Evolutionary conservation across 2,113 vertebrate species (phyloP).

Genomic region (Lamprologus callipterus): DNA sequence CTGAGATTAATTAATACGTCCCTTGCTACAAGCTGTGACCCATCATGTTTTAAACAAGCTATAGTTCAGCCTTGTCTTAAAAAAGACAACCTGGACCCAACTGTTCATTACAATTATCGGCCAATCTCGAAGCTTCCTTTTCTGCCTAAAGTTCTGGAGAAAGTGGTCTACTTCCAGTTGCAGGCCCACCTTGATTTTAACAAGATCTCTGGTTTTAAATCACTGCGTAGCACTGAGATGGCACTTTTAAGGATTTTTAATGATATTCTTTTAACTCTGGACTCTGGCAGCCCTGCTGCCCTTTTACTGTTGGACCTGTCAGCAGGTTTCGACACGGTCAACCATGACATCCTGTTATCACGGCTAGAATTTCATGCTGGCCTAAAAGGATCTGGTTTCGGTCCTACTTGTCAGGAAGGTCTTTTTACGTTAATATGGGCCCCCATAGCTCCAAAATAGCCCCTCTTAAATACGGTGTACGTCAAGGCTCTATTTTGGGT

Average conservation of each 20-base stretch:
- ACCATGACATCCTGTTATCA: neutral
- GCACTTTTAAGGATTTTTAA: neutral
- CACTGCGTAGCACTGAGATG: neutral
- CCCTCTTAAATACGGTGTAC: neutral
- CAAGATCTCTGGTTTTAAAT: neutral
- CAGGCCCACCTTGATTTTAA: neutral
- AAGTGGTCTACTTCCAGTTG: neutral
- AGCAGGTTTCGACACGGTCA: neutral
- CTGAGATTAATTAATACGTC: neutral
- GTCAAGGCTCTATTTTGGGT: neutral
- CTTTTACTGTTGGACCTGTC: neutral
- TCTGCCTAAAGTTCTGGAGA: neutral
- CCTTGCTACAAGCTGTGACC: neutral
- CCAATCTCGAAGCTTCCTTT: rapidly evolving
- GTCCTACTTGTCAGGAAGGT: neutral
- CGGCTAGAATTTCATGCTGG: neutral
- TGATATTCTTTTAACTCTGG: neutral
- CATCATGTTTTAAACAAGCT: neutral
- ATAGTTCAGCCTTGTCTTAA: neutral
- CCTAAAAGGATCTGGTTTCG: neutral
- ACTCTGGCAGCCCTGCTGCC: neutral
- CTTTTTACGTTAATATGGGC: neutral
- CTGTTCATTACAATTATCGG: neutral
- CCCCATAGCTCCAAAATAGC: neutral
- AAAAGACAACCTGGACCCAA: neutral